Conservation (phyloP, 2,888 invertebrate genomes). For the Amiota mariae region DNA sequence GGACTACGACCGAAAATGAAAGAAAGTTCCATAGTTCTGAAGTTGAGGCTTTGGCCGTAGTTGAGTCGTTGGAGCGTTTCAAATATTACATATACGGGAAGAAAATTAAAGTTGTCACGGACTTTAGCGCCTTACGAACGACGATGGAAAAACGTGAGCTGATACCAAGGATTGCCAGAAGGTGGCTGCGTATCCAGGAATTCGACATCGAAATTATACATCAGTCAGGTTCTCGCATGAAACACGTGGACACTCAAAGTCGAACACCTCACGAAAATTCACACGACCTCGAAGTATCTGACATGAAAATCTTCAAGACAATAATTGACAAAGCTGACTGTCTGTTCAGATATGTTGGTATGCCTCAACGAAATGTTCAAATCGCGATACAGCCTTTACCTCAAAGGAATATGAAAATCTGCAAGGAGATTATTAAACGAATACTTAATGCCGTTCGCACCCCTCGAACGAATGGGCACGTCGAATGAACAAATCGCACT, state of each 20-base stretch:
- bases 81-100: not conserved
- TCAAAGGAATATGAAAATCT: constrained; percentile 44
- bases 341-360: not conserved
- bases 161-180: constrained; percentile 44
- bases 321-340: not conserved
- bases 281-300: not conserved
- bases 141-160: constrained; percentile 18
- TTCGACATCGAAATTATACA: constrained; percentile 33
- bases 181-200: constrained; percentile 41
- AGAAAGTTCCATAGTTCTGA: constrained; percentile 13
- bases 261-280: not conserved
- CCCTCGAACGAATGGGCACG: constrained; percentile 44
- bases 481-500: constrained; percentile 13
- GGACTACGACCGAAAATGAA: not conserved
- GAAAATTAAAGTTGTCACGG: not conserved
- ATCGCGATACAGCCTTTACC: not conserved
- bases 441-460: constrained; percentile 47
- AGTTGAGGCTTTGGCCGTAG: constrained; percentile 23
- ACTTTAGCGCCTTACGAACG: not conserved
- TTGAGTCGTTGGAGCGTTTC: constrained; percentile 21
- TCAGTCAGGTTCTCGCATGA: not conserved
- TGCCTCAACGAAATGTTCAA: not conserved
- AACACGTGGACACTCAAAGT: not conserved
- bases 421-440: constrained; percentile 44
- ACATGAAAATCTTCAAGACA: not conserved